Evolutionary conservation across 1,140 invertebrate species (phyloP).

Genomic region (Leucophenga varia): DNA sequence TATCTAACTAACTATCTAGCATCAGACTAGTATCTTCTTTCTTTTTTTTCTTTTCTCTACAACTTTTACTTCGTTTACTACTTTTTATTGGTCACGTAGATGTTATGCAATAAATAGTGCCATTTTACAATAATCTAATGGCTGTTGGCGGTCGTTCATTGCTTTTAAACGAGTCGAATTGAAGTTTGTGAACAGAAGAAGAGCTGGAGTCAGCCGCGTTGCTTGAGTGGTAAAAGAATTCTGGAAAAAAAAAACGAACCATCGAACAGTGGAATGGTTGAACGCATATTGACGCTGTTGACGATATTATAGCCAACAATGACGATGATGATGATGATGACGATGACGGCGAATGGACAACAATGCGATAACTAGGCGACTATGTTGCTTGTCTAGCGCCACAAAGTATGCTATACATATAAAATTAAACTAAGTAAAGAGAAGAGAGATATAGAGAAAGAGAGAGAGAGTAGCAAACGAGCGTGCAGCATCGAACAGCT

Average conservation of each 20-base stretch:
- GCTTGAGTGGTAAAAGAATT: slow-evolving; percentile 9
- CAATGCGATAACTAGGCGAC: too few species aligned
- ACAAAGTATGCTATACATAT: too few species aligned
- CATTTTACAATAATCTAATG: slow-evolving; percentile 52
- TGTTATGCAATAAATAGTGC: slow-evolving; percentile 47
- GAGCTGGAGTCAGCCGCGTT: slow-evolving; percentile 2
- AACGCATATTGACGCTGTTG: slow-evolving; percentile 7
- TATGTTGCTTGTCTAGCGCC: too few species aligned
- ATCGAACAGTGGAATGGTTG: slow-evolving; percentile 6
- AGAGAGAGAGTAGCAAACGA: too few species aligned
- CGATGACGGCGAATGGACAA: not conserved
- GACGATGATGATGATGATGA: too few species aligned
- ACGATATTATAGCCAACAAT: too few species aligned
- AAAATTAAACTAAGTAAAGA: not conserved
- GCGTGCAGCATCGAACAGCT: too few species aligned
- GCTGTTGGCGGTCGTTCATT: slow-evolving; percentile 11
- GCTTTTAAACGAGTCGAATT: slow-evolving; percentile 14
- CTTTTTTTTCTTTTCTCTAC: too few species aligned
- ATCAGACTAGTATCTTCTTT: too few species aligned
- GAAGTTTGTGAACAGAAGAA: slow-evolving; percentile 27
- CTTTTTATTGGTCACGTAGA: slow-evolving; percentile 27
- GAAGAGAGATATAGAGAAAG: not conserved
- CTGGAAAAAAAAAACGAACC: not conserved
- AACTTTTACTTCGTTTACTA: too few species aligned
- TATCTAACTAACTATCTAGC: too few species aligned